A percentile compares a stretch with the other conserved stretches of the same genome.
Conservation (phyloP, 2,113 vertebrate species). For the Heptranchias perlo region DNA sequence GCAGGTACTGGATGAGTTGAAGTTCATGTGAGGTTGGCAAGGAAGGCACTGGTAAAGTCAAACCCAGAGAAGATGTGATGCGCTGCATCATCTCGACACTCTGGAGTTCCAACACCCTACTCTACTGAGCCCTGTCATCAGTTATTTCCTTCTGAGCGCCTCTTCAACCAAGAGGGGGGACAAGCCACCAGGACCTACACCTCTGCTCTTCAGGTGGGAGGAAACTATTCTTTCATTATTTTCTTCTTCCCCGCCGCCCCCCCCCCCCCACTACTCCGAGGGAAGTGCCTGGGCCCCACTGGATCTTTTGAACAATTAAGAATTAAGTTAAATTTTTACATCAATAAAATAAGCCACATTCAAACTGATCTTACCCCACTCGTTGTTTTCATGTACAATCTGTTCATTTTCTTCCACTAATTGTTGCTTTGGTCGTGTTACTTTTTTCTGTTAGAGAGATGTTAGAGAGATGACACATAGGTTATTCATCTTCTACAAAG, state of each 20-base stretch:
- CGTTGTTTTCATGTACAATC: conserved; percentile 84
- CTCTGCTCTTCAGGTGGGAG: neutral
- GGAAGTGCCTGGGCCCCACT: neutral
- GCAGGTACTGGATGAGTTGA: neutral
- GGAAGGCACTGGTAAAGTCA: neutral
- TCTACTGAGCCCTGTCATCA: neutral
- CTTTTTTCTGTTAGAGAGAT: conserved; percentile 60
- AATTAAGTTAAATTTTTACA: neutral
- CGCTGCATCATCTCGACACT: neutral
- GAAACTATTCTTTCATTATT: no score
- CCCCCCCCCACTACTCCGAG: neutral
- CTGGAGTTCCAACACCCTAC: neutral
- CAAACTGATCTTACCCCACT: conserved; percentile 73
- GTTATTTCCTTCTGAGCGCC: neutral
- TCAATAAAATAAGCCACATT: neutral
- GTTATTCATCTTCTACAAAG: neutral
- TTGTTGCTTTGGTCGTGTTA: conserved; percentile 63
- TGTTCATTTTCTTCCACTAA: conserved; percentile 57
- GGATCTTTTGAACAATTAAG: neutral
- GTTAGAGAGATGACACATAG: neutral
- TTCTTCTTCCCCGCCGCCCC: neutral
- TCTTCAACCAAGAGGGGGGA: neutral
- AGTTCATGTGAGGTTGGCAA: neutral
- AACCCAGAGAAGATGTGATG: neutral
- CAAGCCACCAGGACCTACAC: no score